A percentile compares a stretch with the other conserved stretches of the same genome.
These are phyloP conservation scores for Pseudocheirus occidentalis DNA, from an alignment of 2,797 vertebrate genomes.

Conservation along the genomic window DNA sequence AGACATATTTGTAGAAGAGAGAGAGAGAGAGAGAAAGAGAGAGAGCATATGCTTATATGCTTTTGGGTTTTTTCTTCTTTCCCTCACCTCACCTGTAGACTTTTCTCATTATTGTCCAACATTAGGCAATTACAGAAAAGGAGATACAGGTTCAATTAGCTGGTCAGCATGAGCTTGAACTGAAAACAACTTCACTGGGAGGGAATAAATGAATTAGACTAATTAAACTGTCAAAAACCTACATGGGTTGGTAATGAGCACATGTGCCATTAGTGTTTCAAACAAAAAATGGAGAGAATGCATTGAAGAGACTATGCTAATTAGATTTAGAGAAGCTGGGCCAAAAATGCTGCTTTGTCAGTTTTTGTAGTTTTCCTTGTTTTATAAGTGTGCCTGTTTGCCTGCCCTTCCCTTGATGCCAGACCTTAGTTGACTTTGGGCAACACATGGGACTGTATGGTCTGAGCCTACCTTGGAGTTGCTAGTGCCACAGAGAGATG, in stretches of 20 bases:
- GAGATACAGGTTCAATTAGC: not conserved
- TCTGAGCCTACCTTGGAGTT: not conserved
- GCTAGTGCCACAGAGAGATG: not conserved
- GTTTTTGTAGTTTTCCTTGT: not conserved
- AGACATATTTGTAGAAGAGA: too few relatives aligned
- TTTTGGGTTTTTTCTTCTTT: not conserved
- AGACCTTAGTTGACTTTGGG: not conserved
- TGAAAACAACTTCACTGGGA: not conserved
- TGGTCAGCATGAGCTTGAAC: not conserved
- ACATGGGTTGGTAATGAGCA: not conserved
- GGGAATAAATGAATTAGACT: not conserved
- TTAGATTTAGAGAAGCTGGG: not conserved
- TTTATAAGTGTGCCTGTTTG: not conserved
- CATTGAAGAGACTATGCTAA: not conserved
- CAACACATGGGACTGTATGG: not conserved
- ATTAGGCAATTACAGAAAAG: not conserved
- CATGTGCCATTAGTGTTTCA: not conserved
- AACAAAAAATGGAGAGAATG: not conserved
- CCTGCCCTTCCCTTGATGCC: not conserved
- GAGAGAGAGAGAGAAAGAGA: too few relatives aligned
- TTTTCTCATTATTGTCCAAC: not conserved
- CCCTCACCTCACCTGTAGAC: not conserved
- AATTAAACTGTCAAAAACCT: not conserved
- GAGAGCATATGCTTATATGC: too few relatives aligned
- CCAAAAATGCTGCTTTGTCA: not conserved